phyloP scores from a whole-genome alignment of 1,140 invertebrate genomes.

The Elymnias hypermnestra region DNA sequence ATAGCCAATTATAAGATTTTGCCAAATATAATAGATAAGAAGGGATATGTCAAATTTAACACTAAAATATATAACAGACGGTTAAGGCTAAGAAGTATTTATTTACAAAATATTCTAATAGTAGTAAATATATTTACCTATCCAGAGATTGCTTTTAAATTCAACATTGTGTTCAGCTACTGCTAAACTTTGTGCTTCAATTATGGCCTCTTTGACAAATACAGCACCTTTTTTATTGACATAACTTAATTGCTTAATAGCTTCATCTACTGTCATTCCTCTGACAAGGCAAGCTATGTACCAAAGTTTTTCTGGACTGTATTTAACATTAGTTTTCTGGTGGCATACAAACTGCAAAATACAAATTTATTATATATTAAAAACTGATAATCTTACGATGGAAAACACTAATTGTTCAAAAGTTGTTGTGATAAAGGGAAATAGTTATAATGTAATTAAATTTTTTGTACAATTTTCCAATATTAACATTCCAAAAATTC shows the following conservation, averaged over 20 bases:
- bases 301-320: slow-evolving; percentile 94
- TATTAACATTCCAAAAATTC: no score
- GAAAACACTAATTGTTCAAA: no score
- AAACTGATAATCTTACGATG: background rate
- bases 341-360: slow-evolving; percentile 90
- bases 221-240: slow-evolving; percentile 88
- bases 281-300: slow-evolving; percentile 90
- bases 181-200: slow-evolving; percentile 93
- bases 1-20: no score
- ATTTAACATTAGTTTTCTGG: slow-evolving; percentile 89
- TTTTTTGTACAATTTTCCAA: no score
- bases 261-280: slow-evolving; percentile 96
- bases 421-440: no score
- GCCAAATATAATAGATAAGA: no score
- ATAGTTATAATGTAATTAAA: no score
- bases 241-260: slow-evolving; percentile 92
- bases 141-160: slow-evolving; percentile 96
- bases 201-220: slow-evolving; percentile 86
- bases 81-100: no score
- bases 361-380: background rate
- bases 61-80: no score
- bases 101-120: no score
- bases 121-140: slow-evolving; percentile 88
- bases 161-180: slow-evolving; percentile 95
- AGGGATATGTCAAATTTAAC: no score